These are phyloP conservation scores for Hipparchia semele DNA, from an alignment of 2,888 invertebrate genomes.

Conservation along the genomic window DNA sequence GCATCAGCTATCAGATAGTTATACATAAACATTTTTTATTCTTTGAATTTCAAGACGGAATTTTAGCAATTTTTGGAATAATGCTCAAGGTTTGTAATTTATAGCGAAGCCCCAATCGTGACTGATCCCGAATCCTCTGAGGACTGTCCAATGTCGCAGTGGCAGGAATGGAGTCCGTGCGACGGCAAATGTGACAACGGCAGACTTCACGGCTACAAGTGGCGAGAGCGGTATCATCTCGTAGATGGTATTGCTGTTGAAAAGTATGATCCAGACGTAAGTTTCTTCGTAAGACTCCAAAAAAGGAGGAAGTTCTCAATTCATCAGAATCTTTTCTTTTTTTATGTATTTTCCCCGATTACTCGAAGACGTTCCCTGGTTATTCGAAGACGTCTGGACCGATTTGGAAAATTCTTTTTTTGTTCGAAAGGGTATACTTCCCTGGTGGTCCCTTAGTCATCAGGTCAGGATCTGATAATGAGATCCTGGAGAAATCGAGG, in stretches of 20 bases:
- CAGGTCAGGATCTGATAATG: too few relatives aligned
- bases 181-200: conserved; percentile 65
- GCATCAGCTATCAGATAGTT: too few relatives aligned
- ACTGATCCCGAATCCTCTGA: conserved; percentile 59
- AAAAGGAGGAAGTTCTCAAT: too few relatives aligned
- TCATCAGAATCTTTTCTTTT: too few relatives aligned
- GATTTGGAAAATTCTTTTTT: too few relatives aligned
- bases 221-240: conserved; percentile 69
- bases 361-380: too few relatives aligned
- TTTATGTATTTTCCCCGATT: too few relatives aligned
- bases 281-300: too few relatives aligned
- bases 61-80: not conserved
- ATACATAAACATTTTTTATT: not conserved
- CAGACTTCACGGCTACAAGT: conserved; percentile 57
- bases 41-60: not conserved
- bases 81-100: conserved; percentile 14
- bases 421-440: too few relatives aligned
- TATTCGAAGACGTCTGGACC: too few relatives aligned
- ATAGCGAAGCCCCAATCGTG: conserved; percentile 57
- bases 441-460: too few relatives aligned
- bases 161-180: conserved; percentile 69
- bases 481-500: too few relatives aligned
- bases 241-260: conserved; percentile 69
- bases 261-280: conserved; percentile 68
- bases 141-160: conserved; percentile 65